Evolutionary conservation across 2,797 vertebrate species (phyloP).

Genomic region (Anguilla marmorata): DNA sequence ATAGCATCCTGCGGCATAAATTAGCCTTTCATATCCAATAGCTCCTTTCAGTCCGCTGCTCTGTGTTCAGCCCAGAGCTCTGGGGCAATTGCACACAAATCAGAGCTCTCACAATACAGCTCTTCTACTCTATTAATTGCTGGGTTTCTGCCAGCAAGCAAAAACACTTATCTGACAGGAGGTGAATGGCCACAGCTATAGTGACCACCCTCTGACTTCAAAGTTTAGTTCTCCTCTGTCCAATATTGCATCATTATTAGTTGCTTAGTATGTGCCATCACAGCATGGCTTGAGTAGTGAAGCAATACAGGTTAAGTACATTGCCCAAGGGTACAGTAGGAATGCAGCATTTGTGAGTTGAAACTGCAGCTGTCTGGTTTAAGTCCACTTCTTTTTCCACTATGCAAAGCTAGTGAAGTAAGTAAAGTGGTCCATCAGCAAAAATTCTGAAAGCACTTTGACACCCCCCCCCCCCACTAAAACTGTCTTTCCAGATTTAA

Average conservation of each 20-base stretch:
- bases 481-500: neutral
- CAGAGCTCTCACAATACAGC: conserved; percentile 29
- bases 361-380: neutral
- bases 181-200: conserved; percentile 54
- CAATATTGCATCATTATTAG: neutral
- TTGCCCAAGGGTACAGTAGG: neutral
- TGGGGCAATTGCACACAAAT: neutral
- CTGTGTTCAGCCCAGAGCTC: conserved; percentile 10
- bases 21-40: conserved; percentile 31
- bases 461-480: neutral
- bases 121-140: conserved; percentile 54
- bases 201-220: conserved; percentile 53
- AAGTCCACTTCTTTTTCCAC: neutral
- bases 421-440: neutral
- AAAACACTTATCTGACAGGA: conserved; percentile 55
- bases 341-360: neutral
- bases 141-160: conserved; percentile 48
- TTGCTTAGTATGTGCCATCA: neutral
- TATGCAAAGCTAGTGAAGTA: neutral
- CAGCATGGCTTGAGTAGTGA: neutral
- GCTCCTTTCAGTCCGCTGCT: neutral
- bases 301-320: neutral
- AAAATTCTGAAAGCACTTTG: neutral
- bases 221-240: conserved; percentile 38
- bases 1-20: conserved; percentile 34